phyloP scores from a whole-genome alignment of 2,113 vertebrate genomes.

The Odobenus rosmarus region DNA sequence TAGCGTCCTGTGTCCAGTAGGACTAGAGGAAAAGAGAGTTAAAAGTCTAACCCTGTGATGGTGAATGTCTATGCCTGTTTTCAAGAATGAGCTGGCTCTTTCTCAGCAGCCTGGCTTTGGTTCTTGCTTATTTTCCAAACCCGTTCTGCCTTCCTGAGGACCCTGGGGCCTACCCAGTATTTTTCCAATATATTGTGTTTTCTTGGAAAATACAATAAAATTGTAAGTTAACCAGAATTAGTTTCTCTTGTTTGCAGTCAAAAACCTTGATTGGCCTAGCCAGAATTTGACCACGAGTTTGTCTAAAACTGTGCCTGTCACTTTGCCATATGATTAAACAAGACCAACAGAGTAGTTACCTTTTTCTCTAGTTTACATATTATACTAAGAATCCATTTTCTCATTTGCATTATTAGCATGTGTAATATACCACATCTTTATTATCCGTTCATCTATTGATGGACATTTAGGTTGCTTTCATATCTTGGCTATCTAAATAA shows the following conservation, averaged over 20 bases:
- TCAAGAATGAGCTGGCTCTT: background rate
- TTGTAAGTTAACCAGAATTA: background rate
- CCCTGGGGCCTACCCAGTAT: background rate
- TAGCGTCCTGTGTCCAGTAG: background rate
- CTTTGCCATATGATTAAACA: background rate
- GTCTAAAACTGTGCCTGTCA: background rate
- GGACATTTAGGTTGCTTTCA: background rate
- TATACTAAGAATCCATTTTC: background rate
- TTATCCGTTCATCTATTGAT: background rate
- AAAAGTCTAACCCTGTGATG: background rate
- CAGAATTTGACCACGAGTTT: background rate
- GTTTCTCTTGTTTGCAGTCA: background rate
- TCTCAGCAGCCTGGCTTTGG: background rate
- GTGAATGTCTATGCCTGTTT: background rate
- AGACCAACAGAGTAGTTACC: background rate
- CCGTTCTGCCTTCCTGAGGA: background rate
- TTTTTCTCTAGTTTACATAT: background rate
- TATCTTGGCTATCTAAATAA: background rate
- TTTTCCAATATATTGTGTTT: background rate
- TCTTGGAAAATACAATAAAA: background rate
- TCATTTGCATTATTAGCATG: background rate
- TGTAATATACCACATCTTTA: background rate
- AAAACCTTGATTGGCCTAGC: background rate
- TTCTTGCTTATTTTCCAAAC: background rate
- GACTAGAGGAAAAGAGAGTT: background rate